A percentile compares a stretch with the other conserved stretches of the same genome.
Conservation (phyloP, 2,113 vertebrate genomes). For the Dipodomys spectabilis region DNA sequence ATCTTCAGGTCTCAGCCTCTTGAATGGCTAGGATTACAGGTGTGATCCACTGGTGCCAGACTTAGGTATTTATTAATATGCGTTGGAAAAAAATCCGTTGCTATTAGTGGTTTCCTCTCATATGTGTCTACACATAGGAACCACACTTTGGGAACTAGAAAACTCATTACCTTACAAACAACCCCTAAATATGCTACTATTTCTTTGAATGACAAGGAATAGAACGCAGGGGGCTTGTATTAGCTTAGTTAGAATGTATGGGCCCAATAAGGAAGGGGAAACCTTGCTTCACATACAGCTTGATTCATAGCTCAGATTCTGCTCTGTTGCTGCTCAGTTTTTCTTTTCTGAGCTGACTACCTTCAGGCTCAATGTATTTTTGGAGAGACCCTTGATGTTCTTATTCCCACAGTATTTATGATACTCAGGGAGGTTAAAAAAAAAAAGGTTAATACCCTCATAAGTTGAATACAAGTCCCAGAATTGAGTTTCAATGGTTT, state of each 20-base stretch:
- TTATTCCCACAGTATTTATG: background rate
- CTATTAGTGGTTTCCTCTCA: background rate
- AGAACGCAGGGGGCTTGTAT: background rate
- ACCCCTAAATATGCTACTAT: background rate
- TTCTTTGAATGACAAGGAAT: background rate
- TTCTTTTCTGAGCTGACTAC: background rate
- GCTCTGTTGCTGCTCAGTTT: background rate
- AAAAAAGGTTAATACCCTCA: background rate
- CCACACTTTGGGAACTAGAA: background rate
- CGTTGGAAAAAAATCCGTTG: background rate
- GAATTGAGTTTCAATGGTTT: slow-evolving; percentile 16
- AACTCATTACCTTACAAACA: background rate
- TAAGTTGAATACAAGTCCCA: background rate
- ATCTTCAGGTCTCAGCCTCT: too few relatives aligned
- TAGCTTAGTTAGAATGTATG: background rate
- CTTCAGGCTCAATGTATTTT: background rate
- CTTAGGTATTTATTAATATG: slow-evolving; percentile 5
- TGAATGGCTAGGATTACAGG: too few relatives aligned
- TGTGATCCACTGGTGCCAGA: background rate
- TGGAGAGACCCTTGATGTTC: background rate
- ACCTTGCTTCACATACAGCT: background rate
- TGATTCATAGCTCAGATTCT: background rate
- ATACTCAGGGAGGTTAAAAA: background rate
- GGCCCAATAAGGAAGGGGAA: background rate
- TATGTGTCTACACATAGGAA: background rate